Base-by-base conservation (phyloP, 1,140 invertebrate species). In the Macrobrachium nipponense region DNA sequence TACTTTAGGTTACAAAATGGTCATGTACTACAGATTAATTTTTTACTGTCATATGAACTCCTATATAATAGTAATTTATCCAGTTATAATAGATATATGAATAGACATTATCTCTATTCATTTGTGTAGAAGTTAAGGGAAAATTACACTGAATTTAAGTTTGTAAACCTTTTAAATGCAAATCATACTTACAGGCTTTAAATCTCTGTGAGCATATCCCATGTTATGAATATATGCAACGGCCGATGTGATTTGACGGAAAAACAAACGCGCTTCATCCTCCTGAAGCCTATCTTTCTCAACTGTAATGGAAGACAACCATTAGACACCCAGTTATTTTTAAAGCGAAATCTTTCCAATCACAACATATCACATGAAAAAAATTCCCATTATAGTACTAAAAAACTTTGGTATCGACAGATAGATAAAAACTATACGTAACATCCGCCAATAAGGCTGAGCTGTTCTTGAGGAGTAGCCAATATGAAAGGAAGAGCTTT, bases 141-240 rank as follows among this genome's bases (percentile, higher is more conserved):
- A 36, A 36, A 36, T 36, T 36, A 36, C 27, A 12, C n/a, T 66
- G 64, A n/a, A 7, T 66, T 66, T 66, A 66, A 23, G 64, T 66
- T 66, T 20, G 7, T 14, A 66, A 20, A 11, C 27, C 7, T 14
- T 20, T 20, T 0, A 20, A 20, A 6, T 66, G n/a, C 8, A 80
- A 80, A 23, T 11, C 15, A 91, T n/a, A n/a, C 92, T 92, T 92
- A 95, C 95, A 20, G 96, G 96, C 91, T 97, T 97, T 20, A 97
- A 91, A 91, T 97, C 96, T 89, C 96, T 91, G 90, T 97, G 96
- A 77, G 95, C 95, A 91, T 94, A 96, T 66, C 96, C 96, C 88
- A 93, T 92, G 79, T 91, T 92, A 90, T 97, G 96, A 76, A 96
- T 93, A 89, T 95, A 96, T 5, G 94, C 94, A 27, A 97, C 94